These are phyloP conservation scores for Synergus gifuensis DNA, from an alignment of 2,888 invertebrate species.

Conservation along the genomic window DNA sequence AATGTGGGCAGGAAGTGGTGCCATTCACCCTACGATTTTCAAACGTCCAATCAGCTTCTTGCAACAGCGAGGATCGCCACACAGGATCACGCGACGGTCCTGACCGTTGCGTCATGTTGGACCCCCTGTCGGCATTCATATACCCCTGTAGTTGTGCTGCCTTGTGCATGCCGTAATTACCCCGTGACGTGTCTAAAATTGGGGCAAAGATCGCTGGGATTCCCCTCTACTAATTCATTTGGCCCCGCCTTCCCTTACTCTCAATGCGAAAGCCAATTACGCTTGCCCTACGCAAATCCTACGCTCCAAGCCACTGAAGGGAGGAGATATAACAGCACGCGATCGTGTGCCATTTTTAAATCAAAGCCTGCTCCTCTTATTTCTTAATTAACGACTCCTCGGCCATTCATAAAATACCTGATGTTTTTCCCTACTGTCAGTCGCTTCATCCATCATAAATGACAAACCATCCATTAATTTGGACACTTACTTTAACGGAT, in stretches of 20 bases:
- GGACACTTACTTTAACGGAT: too few relatives aligned
- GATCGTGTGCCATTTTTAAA: constrained; percentile 15
- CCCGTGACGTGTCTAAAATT: constrained; percentile 46
- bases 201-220: constrained; percentile 36
- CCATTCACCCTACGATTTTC: constrained; percentile 16
- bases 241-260: constrained; percentile 36
- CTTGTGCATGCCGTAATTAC: constrained; percentile 43
- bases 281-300: constrained; percentile 27
- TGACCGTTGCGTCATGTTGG: not conserved
- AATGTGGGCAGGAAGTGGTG: constrained; percentile 22
- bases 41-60: constrained; percentile 27
- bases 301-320: constrained; percentile 1
- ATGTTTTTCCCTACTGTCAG: not conserved
- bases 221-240: constrained; percentile 47
- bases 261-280: constrained; percentile 45
- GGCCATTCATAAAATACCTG: not conserved
- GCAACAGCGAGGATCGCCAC: constrained; percentile 20
- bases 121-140: constrained; percentile 31
- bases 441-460: not conserved
- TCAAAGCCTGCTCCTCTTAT: constrained; percentile 12
- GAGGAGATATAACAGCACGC: constrained; percentile 21
- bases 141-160: not conserved
- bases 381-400: not conserved
- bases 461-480: not conserved
- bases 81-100: constrained; percentile 23